Evolutionary conservation across 2,113 vertebrate genomes (phyloP).

Genomic region (Ameiurus melas): DNA sequence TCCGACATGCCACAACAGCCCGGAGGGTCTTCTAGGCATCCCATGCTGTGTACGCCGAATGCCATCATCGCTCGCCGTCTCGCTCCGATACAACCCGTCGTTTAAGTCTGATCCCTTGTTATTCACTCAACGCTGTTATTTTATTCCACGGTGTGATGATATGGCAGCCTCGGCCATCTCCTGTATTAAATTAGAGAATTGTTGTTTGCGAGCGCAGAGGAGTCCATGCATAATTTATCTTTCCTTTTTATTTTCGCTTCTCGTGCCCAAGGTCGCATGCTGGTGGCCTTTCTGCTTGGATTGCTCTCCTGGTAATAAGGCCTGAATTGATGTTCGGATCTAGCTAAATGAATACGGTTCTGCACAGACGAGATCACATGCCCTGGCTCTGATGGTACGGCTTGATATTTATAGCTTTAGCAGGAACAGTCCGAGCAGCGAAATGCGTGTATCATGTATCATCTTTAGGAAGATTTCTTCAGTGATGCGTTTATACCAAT

Average conservation of each 20-base stretch:
- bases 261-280: slow-evolving; percentile 32
- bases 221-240: slow-evolving; percentile 47
- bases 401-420: slow-evolving; percentile 26
- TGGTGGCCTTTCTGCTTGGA: slow-evolving; percentile 12
- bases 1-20: neutral
- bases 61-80: neutral
- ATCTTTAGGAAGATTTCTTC: neutral
- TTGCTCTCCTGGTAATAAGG: slow-evolving; percentile 11
- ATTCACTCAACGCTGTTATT: neutral
- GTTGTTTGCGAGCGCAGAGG: slow-evolving; percentile 14
- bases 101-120: neutral
- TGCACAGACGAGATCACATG: neutral
- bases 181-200: slow-evolving; percentile 46
- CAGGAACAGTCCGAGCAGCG: neutral
- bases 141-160: slow-evolving; percentile 9
- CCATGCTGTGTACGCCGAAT: neutral
- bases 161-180: slow-evolving; percentile 10
- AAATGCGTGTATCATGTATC: neutral
- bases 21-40: neutral
- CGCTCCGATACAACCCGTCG: neutral
- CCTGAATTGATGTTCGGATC: slow-evolving; percentile 19
- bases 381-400: neutral
- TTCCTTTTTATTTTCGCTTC: slow-evolving; percentile 32
- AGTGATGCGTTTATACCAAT: neutral
- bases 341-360: slow-evolving; percentile 36